Conservation (phyloP, 2,797 vertebrate species). For the Gallinago stenura region DNA sequence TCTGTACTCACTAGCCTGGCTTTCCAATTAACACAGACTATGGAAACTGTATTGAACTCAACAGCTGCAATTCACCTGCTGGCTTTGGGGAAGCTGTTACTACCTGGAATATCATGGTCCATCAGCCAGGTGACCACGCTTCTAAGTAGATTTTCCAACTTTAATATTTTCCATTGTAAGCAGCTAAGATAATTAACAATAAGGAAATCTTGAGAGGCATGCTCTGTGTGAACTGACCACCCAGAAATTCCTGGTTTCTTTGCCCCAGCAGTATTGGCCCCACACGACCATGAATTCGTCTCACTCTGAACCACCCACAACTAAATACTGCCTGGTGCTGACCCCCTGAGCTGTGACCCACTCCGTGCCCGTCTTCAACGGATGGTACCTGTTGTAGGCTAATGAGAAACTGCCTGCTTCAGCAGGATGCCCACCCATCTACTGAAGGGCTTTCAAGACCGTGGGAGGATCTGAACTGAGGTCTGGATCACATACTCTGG, state of each 20-base stretch:
- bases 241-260: background rate
- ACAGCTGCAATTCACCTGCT: background rate
- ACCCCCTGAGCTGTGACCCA: rapidly evolving
- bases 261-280: background rate
- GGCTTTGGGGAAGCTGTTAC: background rate
- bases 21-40: background rate
- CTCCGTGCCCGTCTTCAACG: background rate
- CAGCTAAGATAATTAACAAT: background rate
- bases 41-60: background rate
- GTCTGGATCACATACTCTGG: background rate
- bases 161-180: background rate
- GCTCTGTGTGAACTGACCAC: background rate
- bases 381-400: background rate
- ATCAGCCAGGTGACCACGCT: background rate
- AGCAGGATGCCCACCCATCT: background rate
- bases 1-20: background rate
- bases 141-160: background rate
- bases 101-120: background rate
- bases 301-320: background rate
- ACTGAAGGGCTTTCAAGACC: background rate
- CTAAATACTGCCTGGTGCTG: background rate
- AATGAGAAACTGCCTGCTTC: background rate
- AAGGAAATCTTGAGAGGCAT: background rate
- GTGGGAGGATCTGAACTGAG: background rate
- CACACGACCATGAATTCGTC: rapidly evolving